Evolutionary conservation across 2,113 vertebrate species (phyloP).

Genomic region (Echinops telfairi): DNA sequence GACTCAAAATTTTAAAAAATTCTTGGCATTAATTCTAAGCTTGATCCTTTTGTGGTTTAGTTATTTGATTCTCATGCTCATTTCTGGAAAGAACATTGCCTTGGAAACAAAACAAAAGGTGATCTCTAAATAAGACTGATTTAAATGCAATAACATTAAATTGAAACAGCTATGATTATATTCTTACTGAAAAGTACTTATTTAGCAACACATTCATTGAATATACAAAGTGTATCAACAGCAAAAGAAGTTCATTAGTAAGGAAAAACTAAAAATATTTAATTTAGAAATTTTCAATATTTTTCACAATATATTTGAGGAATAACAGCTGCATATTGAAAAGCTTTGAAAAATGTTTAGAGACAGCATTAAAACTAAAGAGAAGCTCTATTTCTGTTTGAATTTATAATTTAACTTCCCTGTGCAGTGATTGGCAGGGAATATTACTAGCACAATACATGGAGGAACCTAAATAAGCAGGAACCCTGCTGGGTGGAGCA

Average conservation of each 20-base stretch:
- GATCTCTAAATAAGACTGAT: not conserved
- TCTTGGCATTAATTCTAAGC: not conserved
- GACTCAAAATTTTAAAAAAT: not conserved
- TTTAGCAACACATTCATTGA: not conserved
- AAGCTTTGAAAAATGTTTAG: too few species aligned
- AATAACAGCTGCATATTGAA: not conserved
- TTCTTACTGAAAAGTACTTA: not conserved
- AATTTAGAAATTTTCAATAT: constrained; percentile 8
- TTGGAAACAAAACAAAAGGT: not conserved
- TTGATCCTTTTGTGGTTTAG: not conserved
- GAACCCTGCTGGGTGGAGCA: too few species aligned
- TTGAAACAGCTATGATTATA: not conserved
- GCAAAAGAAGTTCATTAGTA: not conserved
- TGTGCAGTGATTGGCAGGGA: too few species aligned
- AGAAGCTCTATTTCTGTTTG: too few species aligned
- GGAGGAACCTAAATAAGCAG: too few species aligned
- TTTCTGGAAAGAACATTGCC: not conserved
- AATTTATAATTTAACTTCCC: too few species aligned
- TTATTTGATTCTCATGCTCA: not conserved
- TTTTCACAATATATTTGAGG: constrained; percentile 10
- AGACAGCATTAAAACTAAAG: too few species aligned
- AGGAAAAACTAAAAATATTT: not conserved
- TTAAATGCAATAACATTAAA: not conserved
- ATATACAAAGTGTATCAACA: not conserved
- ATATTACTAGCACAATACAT: too few species aligned